Conservation (phyloP, 2,113 vertebrate genomes). For the Siniperca chuatsi region DNA sequence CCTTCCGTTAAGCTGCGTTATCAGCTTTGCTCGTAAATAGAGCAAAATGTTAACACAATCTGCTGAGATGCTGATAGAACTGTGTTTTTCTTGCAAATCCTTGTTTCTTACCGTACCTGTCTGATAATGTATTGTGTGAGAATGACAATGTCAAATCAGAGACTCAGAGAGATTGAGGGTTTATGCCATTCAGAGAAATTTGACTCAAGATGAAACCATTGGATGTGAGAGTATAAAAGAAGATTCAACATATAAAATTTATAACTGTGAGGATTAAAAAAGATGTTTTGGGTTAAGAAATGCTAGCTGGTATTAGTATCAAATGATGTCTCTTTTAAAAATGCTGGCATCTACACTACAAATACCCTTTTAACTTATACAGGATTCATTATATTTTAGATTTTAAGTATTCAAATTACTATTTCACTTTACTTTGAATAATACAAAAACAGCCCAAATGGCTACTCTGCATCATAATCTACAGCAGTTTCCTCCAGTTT, state of each 20-base stretch:
- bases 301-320: not conserved
- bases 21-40: conserved; percentile 58
- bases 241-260: not conserved
- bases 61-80: conserved; percentile 28
- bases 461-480: not conserved
- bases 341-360: not conserved
- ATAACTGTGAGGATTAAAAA: not conserved
- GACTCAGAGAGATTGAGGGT: not conserved
- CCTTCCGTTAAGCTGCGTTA: conserved; percentile 34
- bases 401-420: not conserved
- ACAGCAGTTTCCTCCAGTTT: not conserved
- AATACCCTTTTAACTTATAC: not conserved
- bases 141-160: not conserved
- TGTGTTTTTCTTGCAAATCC: conserved; percentile 7
- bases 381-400: not conserved
- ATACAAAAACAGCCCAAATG: not conserved
- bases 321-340: not conserved
- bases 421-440: not conserved
- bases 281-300: not conserved
- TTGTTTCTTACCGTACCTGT: not conserved
- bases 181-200: not conserved
- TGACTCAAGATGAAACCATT: not conserved
- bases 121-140: conserved; percentile 14
- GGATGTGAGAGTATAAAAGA: not conserved
- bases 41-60: conserved; percentile 60